Evolutionary conservation across 2,888 invertebrate species (phyloP).

Genomic region (Philereme vetulata): DNA sequence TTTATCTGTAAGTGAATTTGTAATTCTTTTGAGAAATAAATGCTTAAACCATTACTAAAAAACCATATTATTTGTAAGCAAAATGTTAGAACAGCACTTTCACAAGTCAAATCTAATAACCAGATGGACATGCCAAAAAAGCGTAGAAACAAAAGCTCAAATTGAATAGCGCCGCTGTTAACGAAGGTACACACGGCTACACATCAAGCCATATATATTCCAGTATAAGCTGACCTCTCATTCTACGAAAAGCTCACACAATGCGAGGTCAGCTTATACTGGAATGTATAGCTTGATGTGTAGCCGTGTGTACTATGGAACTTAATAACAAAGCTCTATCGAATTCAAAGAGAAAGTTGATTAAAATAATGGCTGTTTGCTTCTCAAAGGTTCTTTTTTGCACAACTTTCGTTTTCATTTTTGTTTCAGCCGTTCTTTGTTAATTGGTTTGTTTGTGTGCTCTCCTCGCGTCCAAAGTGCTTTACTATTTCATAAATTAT

Average conservation of each 20-base stretch:
- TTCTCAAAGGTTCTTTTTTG: constrained; percentile 17
- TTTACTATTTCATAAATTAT: no score
- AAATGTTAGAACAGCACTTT: constrained; percentile 53
- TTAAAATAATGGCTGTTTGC: constrained; percentile 34
- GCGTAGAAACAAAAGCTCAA: constrained; percentile 46
- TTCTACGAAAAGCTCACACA: no score
- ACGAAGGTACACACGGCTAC: no score
- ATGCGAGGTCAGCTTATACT: no score
- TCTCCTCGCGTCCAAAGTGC: neutral
- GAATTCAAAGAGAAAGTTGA: constrained; percentile 51
- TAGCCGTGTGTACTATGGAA: no score
- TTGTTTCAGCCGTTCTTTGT: constrained; percentile 2
- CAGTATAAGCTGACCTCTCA: no score
- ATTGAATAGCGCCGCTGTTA: constrained; percentile 46
- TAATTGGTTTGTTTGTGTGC: constrained; percentile 9
- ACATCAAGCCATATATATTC: no score
- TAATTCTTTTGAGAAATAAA: no score
- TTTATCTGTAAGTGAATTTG: no score
- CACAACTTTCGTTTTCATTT: constrained; percentile 17
- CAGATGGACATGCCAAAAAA: constrained; percentile 45
- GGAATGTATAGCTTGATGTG: no score
- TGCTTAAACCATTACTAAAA: no score
- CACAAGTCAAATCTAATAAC: constrained; percentile 42
- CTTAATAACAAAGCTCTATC: constrained; percentile 43
- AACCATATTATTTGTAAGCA: no score